Evolutionary conservation across 2,888 invertebrate genomes (phyloP), one percentile per base, ranked within the genome.

Genomic region (Tenthredo notha): DNA sequence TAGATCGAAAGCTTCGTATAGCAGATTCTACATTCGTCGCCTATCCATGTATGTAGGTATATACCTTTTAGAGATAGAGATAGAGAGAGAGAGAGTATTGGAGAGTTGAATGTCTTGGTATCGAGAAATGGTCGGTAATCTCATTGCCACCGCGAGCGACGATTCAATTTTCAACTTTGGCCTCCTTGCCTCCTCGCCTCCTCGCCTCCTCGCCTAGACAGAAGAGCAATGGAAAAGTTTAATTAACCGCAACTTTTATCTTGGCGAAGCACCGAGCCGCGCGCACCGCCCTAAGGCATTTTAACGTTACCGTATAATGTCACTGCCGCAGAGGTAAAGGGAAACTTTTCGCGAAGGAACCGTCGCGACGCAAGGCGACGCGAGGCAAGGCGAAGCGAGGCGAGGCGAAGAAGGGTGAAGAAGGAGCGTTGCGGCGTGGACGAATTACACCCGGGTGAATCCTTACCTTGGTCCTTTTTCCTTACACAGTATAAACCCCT

Each of bases 391-490:
- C n/a, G n/a, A n/a, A n/a, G n/a, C n/a, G n/a, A n/a, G 1, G 33
- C 29, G 18, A 77, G 10, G 72, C n/a, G 77, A 77, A 77, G 77
- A 33, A 33, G 33, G 80, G 40, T 37, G 80, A 80, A 80, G 50
- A 80, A 80, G 78, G 65, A 67, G 80, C 80, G 40, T 47, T 40
- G 80, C 80, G 80, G 80, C 80, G 80, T 80, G 80, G 80, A 80
- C 61, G 80, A 80, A 80, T 80, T 80, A 80, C 80, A 77, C 77
- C 67, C 50, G n/a, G 80, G 72, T 40, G 77, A 77, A 54, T 54
- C 33, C 29, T 43, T 85, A 86, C 84, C 85, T 86, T 54, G 85
- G 86, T 86, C 47, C 70, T 88, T 87, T 85, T 86, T 86, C 85
- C 82, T 82, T 84, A 86, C 87, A 85, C 80, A 78, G 74, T 86